phyloP scores from a whole-genome alignment of 2,797 vertebrate species.

The Amblyraja radiata region DNA sequence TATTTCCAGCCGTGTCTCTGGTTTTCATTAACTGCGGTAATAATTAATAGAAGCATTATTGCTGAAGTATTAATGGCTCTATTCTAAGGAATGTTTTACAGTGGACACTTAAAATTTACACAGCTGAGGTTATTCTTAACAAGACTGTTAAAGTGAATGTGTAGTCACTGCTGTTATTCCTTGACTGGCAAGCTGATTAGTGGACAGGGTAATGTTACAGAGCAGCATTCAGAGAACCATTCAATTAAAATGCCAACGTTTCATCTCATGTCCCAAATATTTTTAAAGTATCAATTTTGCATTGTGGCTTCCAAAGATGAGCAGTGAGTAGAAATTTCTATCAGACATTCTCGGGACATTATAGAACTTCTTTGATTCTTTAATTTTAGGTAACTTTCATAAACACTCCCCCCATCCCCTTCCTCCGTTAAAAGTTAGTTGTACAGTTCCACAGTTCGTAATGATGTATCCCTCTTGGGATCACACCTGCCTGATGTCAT shows the following conservation, averaged over 20 bases:
- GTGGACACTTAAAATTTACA: constrained; percentile 23
- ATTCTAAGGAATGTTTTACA: not conserved
- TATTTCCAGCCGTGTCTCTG: not conserved
- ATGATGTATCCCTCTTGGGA: too few relatives aligned
- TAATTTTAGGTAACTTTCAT: too few relatives aligned
- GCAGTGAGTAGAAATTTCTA: not conserved
- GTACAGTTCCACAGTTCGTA: too few relatives aligned
- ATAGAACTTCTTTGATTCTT: not conserved
- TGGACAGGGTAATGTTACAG: not conserved
- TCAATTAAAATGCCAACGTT: not conserved
- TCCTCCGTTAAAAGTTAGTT: too few relatives aligned
- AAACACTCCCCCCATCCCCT: too few relatives aligned
- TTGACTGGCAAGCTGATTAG: not conserved
- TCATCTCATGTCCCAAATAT: not conserved
- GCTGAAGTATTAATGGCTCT: not conserved
- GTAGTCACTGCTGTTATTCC: not conserved
- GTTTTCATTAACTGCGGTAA: not conserved
- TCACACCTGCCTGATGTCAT: too few relatives aligned
- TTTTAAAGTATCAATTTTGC: not conserved
- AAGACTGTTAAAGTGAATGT: not conserved
- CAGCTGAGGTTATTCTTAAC: not conserved
- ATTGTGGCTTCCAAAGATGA: not conserved
- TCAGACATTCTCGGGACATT: not conserved
- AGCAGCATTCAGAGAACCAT: not conserved
- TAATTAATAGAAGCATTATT: constrained; percentile 1